Conservation (phyloP, 2,888 invertebrate species). For the Aspidapion aeneum region DNA sequence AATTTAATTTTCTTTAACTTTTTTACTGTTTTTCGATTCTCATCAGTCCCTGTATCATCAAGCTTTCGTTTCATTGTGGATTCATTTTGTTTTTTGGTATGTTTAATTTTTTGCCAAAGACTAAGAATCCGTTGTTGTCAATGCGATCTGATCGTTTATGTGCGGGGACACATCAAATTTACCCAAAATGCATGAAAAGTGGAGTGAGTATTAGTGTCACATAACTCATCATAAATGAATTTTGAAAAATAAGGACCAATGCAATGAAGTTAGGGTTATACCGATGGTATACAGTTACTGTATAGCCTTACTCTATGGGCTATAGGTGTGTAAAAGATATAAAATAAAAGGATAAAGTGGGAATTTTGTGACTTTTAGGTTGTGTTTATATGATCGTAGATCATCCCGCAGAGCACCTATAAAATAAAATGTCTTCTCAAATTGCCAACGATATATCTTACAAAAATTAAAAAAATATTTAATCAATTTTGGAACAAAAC, state of each 20-base stretch:
- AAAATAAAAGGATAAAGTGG: neutral
- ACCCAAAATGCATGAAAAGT: neutral
- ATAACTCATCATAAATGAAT: slow-evolving; percentile 26
- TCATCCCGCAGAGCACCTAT: neutral
- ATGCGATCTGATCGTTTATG: neutral
- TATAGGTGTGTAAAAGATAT: neutral
- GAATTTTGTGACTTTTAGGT: neutral
- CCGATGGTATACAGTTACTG: no score
- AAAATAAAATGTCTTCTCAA: neutral
- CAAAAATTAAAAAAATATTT: no score
- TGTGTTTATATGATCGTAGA: neutral
- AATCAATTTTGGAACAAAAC: no score
- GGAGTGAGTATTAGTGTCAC: slow-evolving; percentile 16
- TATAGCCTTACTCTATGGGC: neutral
- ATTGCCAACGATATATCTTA: no score
- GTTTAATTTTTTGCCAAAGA: no score
- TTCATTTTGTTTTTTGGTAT: no score
- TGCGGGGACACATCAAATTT: neutral
- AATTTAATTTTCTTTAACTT: no score
- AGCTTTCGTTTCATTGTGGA: no score
- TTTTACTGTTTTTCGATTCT: no score
- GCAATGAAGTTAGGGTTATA: no score
- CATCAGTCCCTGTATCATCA: no score
- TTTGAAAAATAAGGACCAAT: slow-evolving; percentile 20
- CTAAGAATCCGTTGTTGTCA: no score